A percentile compares a stretch with the other conserved stretches of the same genome.
These are phyloP conservation scores for Trichonephila clavata DNA, from an alignment of 1,140 invertebrate species.

Conservation along the genomic window DNA sequence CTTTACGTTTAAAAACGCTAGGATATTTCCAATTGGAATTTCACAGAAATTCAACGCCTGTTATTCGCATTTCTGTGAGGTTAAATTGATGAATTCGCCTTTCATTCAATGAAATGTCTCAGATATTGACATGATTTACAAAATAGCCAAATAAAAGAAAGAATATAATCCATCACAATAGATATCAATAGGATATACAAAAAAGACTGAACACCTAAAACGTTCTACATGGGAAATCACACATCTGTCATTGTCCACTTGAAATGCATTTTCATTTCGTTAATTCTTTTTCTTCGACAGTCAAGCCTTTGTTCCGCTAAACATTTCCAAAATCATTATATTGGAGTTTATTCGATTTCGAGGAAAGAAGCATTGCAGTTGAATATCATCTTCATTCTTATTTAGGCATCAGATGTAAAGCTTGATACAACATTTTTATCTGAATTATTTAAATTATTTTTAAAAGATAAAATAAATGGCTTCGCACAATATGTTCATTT, in stretches of 20 bases:
- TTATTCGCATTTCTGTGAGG: too few species aligned
- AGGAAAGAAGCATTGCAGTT: neutral
- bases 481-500: too few species aligned
- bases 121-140: neutral
- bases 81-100: too few species aligned
- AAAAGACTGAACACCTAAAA: neutral
- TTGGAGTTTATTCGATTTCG: neutral
- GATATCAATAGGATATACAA: neutral
- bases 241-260: neutral
- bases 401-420: too few species aligned
- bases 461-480: too few species aligned
- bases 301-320: neutral
- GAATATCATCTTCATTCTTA: neutral
- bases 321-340: constrained; percentile 38
- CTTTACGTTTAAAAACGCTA: too few species aligned
- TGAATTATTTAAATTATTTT: neutral
- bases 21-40: too few species aligned
- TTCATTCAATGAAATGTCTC: neutral
- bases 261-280: neutral
- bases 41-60: too few species aligned
- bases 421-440: too few species aligned
- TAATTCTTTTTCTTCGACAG: constrained; percentile 13
- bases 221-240: neutral
- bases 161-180: constrained; percentile 26
- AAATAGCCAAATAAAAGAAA: neutral